These are phyloP conservation scores for Sebastes alutus DNA, from an alignment of 2,797 vertebrate species.

Conservation along the genomic window DNA sequence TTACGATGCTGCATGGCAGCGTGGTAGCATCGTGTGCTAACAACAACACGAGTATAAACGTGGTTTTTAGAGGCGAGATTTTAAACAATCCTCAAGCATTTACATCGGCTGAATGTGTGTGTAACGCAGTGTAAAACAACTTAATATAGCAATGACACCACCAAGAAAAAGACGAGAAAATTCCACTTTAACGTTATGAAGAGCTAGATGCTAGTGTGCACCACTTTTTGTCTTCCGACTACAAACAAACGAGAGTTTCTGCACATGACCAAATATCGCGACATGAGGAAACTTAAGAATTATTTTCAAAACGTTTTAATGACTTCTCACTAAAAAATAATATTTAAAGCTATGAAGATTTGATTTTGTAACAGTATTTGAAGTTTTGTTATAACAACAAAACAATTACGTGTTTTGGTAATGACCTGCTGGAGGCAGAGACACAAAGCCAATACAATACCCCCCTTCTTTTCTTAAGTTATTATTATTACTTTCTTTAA, in stretches of 20 bases:
- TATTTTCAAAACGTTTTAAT: neutral
- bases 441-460: neutral
- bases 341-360: neutral
- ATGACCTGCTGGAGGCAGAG: neutral
- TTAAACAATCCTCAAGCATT: fast-evolving
- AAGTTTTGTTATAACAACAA: neutral
- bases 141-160: fast-evolving
- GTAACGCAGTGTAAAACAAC: fast-evolving
- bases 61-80: fast-evolving
- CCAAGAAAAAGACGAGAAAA: fast-evolving
- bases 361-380: neutral
- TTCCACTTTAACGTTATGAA: fast-evolving
- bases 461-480: neutral
- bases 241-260: slow-evolving; percentile 9
- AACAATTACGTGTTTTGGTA: neutral
- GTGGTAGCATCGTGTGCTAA: slow-evolving; percentile 41
- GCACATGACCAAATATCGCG: too few relatives aligned
- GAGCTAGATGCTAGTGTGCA: neutral
- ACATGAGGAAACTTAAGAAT: neutral
- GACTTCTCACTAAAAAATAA: neutral
- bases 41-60: neutral
- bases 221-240: neutral
- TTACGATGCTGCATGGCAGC: neutral
- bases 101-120: fast-evolving
- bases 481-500: too few relatives aligned